Evolutionary conservation across 2,797 vertebrate species (phyloP).

Genomic region (Leucoraja ocellata): DNA sequence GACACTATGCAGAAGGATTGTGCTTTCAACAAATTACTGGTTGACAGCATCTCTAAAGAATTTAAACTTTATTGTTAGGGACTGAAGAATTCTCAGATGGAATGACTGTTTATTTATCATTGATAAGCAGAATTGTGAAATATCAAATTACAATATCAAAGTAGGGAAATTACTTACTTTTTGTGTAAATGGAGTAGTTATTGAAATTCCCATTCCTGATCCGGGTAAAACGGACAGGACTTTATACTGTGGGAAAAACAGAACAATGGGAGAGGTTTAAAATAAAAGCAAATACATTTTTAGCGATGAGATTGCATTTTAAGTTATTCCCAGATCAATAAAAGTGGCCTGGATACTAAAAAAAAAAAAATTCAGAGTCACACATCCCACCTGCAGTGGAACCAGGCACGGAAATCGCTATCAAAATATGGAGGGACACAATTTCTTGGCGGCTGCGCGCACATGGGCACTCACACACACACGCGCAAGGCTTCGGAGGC

Average conservation of each 20-base stretch:
- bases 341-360: background rate
- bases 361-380: no score
- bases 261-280: slow-evolving; percentile 23
- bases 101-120: background rate
- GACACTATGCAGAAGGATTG: background rate
- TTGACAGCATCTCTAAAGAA: background rate
- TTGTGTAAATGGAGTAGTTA: slow-evolving; percentile 91
- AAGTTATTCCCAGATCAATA: background rate
- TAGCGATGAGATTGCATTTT: background rate
- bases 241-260: slow-evolving; percentile 76
- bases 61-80: background rate
- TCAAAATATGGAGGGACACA: no score
- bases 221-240: slow-evolving; percentile 93
- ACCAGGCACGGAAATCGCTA: no score
- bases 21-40: background rate
- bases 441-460: no score
- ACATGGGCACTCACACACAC: no score
- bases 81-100: no score
- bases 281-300: background rate
- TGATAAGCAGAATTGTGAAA: slow-evolving; percentile 3
- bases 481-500: no score
- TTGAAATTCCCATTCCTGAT: slow-evolving; percentile 97
- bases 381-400: no score
- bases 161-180: slow-evolving; percentile 67
- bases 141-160: background rate